These are phyloP conservation scores for Engystomops pustulosus DNA, from an alignment of 2,113 vertebrate species.

Conservation along the genomic window DNA sequence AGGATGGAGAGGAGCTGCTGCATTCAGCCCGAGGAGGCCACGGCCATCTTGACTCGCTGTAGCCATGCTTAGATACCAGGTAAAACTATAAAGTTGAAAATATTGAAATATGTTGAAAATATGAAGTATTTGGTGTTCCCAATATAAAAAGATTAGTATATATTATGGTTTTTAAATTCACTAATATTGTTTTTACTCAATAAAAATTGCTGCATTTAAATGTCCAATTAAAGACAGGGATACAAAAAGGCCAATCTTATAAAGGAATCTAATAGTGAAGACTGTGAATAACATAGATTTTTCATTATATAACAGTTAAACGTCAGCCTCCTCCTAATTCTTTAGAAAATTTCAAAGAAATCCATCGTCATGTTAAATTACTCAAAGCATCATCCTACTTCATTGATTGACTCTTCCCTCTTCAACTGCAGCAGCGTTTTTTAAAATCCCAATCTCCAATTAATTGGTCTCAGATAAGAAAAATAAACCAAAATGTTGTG, in stretches of 20 bases:
- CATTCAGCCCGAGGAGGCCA: too few relatives aligned
- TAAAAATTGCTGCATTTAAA: too few relatives aligned
- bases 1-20: too few relatives aligned
- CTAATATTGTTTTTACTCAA: too few relatives aligned
- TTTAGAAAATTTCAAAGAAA: neutral
- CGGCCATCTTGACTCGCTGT: too few relatives aligned
- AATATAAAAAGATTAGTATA: too few relatives aligned
- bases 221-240: too few relatives aligned
- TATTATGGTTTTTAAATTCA: too few relatives aligned
- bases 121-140: too few relatives aligned
- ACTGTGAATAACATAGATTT: neutral
- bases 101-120: too few relatives aligned
- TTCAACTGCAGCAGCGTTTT: neutral
- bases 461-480: constrained; percentile 24
- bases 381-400: constrained; percentile 15
- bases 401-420: constrained; percentile 29
- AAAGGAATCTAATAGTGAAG: neutral
- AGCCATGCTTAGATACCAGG: too few relatives aligned
- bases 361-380: constrained; percentile 22
- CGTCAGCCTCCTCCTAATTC: neutral
- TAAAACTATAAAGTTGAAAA: too few relatives aligned
- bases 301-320: neutral
- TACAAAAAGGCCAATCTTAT: neutral
- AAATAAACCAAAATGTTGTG: constrained; percentile 14
- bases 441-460: constrained; percentile 18